Conservation (phyloP, 2,797 vertebrate genomes). For the Eurystomus glaucurus region DNA sequence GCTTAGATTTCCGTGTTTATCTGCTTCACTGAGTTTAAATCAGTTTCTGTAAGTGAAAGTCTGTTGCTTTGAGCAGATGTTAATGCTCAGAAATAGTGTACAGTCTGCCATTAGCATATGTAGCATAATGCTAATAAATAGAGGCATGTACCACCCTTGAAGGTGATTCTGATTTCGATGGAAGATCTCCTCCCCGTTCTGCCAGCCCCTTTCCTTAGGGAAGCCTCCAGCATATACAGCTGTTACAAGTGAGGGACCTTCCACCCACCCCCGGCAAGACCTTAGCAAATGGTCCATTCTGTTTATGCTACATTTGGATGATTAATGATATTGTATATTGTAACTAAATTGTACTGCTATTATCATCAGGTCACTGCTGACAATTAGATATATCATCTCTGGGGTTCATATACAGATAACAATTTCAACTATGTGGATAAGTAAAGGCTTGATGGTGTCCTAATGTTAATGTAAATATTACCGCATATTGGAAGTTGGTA, state of each 20-base stretch:
- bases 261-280: slow-evolving; percentile 48
- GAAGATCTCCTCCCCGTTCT: background rate
- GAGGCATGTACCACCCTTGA: slow-evolving; percentile 74
- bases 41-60: slow-evolving; percentile 88
- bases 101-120: slow-evolving; percentile 87
- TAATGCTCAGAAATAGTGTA: slow-evolving; percentile 87
- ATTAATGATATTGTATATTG: slow-evolving; percentile 83
- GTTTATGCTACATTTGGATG: slow-evolving; percentile 79
- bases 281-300: slow-evolving; percentile 66
- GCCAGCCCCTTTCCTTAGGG: slow-evolving; percentile 7
- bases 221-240: background rate
- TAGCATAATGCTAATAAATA: slow-evolving; percentile 85
- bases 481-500: slow-evolving; percentile 58
- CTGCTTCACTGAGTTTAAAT: slow-evolving; percentile 90
- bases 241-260: slow-evolving; percentile 30
- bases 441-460: slow-evolving; percentile 70
- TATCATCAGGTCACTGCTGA: slow-evolving; percentile 87
- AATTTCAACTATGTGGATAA: slow-evolving; percentile 85
- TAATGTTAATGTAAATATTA: slow-evolving; percentile 80
- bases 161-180: slow-evolving; percentile 41
- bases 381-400: slow-evolving; percentile 87
- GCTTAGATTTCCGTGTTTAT: slow-evolving; percentile 88
- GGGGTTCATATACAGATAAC: slow-evolving; percentile 84
- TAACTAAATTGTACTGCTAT: slow-evolving; percentile 87
- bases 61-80: slow-evolving; percentile 87